Evolutionary conservation across 2,113 vertebrate species (phyloP).

Genomic region (Daphoenositta chrysoptera): DNA sequence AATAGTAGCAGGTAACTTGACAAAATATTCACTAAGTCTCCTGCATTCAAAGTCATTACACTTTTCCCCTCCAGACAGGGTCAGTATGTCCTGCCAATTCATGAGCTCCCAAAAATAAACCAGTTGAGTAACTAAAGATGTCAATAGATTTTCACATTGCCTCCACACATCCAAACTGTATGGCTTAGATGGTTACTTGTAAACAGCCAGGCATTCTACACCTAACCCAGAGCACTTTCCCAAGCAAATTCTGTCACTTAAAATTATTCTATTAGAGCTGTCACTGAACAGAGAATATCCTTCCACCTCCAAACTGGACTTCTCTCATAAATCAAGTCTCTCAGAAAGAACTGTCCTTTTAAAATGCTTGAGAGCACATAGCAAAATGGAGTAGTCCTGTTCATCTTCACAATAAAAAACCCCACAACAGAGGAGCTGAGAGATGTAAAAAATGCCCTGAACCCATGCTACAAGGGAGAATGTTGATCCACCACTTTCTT

Average conservation of each 20-base stretch:
- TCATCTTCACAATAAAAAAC: neutral
- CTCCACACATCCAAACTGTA: neutral
- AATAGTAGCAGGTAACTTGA: neutral
- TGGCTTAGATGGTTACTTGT: neutral
- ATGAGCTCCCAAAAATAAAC: constrained; percentile 57
- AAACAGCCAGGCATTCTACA: constrained; percentile 11
- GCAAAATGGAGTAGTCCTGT: neutral
- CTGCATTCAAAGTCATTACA: neutral
- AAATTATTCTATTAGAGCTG: neutral
- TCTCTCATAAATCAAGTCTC: neutral
- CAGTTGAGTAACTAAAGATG: constrained; percentile 50
- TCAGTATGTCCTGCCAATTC: constrained; percentile 55
- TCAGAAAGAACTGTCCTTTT: neutral
- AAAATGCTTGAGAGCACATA: neutral
- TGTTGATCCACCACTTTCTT: neutral
- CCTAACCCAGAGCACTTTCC: neutral
- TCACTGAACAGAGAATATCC: neutral
- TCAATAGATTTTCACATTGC: constrained; percentile 37
- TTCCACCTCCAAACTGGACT: neutral
- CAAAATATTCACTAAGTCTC: neutral
- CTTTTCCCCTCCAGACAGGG: neutral
- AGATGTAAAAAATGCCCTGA: neutral
- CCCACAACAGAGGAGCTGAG: neutral
- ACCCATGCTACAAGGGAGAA: neutral
- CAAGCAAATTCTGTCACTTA: neutral